Evolutionary conservation across 2,113 vertebrate genomes (phyloP), one percentile per base, ranked within the genome.

Genomic region (Sitta europaea): DNA sequence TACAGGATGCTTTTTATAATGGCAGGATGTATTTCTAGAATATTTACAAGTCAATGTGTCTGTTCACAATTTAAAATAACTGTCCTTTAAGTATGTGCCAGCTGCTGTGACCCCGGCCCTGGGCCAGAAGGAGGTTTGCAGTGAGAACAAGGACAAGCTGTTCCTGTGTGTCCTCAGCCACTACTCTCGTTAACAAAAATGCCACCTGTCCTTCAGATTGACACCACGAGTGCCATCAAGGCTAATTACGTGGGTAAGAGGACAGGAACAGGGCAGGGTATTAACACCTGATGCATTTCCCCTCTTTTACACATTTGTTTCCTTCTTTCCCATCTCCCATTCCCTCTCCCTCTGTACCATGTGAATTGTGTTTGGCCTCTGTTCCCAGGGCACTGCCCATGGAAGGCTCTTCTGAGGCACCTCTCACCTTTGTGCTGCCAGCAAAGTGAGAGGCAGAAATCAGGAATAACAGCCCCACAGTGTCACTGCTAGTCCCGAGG

Each of bases 121-220:
- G 35, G 43, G 57, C 68, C 0, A 6, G 82, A 79, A 88, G n/a
- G 12, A 61, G 66, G 25, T 59, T 81, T 48, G 6, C 27, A 24
- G 63, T 5, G 55, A 54, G 63, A 70, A 55, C 83, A 89, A 95
- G 90, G 80, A 94, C 73, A 63, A 89, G 33, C 65, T 92, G 73
- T 45, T 67, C n/a, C 36, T 35, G 40, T 11, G 58, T 50, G 65
- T 42, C 84, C 75, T 73, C 47, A 57, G 70, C 43, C 10, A 19
- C 81, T 38, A 35, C 35, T 57, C 50, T 38, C 2, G 6, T n/a
- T 84, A 86, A 92, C 76, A 94, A 96, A 96, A 96, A 81, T 89
- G 84, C 43, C 84, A 81, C 73, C 84, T 87, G 77, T 87, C 76
- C 73, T 77, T 70, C 73, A 89, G 48, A 76, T 45, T 84, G 47